Evolutionary conservation across 1,140 invertebrate genomes (phyloP), one percentile per base, ranked within the genome.

Genomic region (Melanaphis sacchari): DNA sequence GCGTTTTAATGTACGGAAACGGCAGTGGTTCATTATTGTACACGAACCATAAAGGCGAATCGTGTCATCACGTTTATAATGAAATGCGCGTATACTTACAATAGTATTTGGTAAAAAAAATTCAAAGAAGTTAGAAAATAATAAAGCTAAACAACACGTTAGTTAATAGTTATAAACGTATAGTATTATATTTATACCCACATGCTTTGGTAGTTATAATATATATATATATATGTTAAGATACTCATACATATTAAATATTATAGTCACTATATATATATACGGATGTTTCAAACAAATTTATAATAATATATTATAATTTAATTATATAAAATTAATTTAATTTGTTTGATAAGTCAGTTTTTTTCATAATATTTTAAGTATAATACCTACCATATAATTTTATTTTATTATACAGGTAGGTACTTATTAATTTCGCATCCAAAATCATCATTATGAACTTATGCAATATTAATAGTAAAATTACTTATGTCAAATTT

Each of bases 51-150:
- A 76, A 76, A n/a, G 59, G 59, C 59, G 59, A 76, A 76, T 76
- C 59, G n/a, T 76, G 59, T 76, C 59, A n/a, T 76, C 59, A 76
- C 59, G n/a, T 18, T 76, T 76, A 76, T 76, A 76, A 76, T 76
- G 31, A 76, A 76, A 76, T 66, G 59, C 59, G 59, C 59, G 11
- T n/a, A n/a, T 76, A n/a, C 59, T 31, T 76, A 76, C 59, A 18
- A 76, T n/a, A 76, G 59, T n/a, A 11, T n/a, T 18, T 31, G n/a
- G n/a, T n/a, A 18, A n/a, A 24, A 76, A 76, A 76, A 31, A 66
- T 76, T 15, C 31, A 9, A n/a, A 76, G 59, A 76, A 76, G 59
- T 76, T 76, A n/a, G n/a, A 76, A 76, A 76, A 76, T 76, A n/a
- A 76, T 76, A 76, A 76, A 76, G 31, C 15, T 76, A 76, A 76